phyloP scores from a whole-genome alignment of 2,888 invertebrate species.

The Parascotia fuliginaria region DNA sequence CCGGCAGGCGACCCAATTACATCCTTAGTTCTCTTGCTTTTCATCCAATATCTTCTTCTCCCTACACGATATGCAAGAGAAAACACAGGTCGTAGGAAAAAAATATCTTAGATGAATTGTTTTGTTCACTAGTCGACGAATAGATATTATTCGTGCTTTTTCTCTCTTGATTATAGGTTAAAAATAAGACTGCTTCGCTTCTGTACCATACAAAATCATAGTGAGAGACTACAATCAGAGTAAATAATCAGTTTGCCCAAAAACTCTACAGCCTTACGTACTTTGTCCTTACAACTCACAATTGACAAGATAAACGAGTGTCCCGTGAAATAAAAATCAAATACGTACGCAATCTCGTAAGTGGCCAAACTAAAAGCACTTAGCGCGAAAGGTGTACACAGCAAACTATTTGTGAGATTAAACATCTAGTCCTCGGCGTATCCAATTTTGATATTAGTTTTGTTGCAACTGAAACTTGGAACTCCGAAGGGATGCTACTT shows the following conservation, averaged over 20 bases:
- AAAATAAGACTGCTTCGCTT: no score
- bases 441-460: conserved; percentile 43
- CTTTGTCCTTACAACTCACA: neutral
- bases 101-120: no score
- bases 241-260: neutral
- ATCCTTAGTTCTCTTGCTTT: no score
- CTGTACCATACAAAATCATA: no score
- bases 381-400: conserved; percentile 8
- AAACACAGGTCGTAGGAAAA: no score
- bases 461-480: conserved; percentile 28
- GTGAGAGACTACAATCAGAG: no score
- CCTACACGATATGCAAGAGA: no score
- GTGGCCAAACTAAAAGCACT: conserved; percentile 10
- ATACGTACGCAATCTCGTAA: conserved; percentile 5
- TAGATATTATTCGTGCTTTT: no score
- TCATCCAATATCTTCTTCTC: no score
- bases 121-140: no score
- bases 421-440: conserved; percentile 14
- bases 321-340: conserved; percentile 1
- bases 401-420: conserved; percentile 18
- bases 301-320: neutral
- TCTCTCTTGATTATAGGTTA: no score
- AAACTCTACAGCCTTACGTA: neutral
- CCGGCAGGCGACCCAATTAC: no score
- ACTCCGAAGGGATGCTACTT: conserved; percentile 32